Evolutionary conservation across 2,113 vertebrate species (phyloP).

Genomic region (Serilophus lunatus): DNA sequence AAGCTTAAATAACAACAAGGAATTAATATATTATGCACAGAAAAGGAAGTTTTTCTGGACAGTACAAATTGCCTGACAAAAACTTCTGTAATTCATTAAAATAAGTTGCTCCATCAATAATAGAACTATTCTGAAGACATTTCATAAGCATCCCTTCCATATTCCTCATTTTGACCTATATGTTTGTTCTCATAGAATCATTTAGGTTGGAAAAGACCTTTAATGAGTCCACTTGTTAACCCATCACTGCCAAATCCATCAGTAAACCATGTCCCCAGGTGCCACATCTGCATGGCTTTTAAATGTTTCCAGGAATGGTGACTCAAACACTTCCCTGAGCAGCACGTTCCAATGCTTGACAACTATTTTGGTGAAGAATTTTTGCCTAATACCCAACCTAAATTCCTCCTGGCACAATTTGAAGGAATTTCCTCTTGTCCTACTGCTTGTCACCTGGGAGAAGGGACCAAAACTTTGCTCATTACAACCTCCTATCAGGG

Average conservation of each 20-base stretch:
- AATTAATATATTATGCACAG: neutral
- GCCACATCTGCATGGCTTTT: neutral
- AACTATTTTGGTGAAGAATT: neutral
- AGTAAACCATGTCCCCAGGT: neutral
- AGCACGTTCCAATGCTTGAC: neutral
- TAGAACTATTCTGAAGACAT: neutral
- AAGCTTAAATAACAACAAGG: neutral
- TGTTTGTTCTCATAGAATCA: neutral
- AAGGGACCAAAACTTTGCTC: neutral
- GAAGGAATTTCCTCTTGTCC: neutral
- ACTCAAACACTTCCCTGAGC: neutral
- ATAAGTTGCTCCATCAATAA: neutral
- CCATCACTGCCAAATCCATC: neutral
- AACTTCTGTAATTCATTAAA: neutral
- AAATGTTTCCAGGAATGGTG: neutral
- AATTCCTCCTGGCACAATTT: neutral
- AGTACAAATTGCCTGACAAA: neutral
- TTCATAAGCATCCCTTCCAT: neutral
- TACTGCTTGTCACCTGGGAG: neutral
- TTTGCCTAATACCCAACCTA: neutral
- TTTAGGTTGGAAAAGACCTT: neutral
- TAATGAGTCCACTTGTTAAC: neutral
- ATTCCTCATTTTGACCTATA: neutral
- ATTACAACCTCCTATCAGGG: neutral
- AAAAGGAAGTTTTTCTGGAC: neutral